These are phyloP conservation scores for Bradypus variegatus DNA, from an alignment of 2,797 vertebrate genomes.

Conservation along the genomic window DNA sequence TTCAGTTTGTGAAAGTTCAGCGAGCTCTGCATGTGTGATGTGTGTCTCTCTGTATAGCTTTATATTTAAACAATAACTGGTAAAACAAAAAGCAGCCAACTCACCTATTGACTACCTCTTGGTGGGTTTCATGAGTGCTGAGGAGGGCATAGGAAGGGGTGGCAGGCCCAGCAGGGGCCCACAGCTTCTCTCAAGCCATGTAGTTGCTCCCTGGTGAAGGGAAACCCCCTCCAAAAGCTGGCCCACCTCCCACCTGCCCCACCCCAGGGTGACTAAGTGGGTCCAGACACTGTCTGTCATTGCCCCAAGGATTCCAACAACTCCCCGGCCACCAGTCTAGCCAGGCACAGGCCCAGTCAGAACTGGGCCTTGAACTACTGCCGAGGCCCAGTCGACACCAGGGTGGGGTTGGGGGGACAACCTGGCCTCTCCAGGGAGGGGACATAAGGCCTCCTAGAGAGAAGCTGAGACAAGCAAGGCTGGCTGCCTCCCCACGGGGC, in stretches of 20 bases:
- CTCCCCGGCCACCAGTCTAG: not conserved
- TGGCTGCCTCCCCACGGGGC: not conserved
- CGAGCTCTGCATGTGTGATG: not conserved
- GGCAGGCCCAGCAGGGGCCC: not conserved
- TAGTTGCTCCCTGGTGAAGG: not conserved
- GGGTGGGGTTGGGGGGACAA: not conserved
- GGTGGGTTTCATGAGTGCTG: not conserved
- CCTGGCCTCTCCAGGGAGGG: not conserved
- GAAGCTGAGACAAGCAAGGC: not conserved
- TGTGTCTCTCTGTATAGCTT: not conserved
- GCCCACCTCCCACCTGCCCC: not conserved
- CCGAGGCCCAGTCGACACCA: not conserved
- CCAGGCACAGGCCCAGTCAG: not conserved
- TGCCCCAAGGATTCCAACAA: not conserved
- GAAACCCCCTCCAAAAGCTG: not conserved
- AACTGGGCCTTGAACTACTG: not conserved
- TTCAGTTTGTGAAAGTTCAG: not conserved
- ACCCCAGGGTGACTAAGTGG: not conserved
- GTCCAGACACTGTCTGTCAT: too few relatives aligned
- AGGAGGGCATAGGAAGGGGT: not conserved
- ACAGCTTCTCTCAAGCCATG: not conserved
- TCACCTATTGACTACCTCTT: not conserved
- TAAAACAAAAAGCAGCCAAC: not conserved
- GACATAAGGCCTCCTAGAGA: not conserved
- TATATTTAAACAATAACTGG: not conserved